Percentiles rank a stretch among this genome's conserved stretches.
phyloP scores from a whole-genome alignment of 2,888 invertebrate species.

The Desoria tigrina region DNA sequence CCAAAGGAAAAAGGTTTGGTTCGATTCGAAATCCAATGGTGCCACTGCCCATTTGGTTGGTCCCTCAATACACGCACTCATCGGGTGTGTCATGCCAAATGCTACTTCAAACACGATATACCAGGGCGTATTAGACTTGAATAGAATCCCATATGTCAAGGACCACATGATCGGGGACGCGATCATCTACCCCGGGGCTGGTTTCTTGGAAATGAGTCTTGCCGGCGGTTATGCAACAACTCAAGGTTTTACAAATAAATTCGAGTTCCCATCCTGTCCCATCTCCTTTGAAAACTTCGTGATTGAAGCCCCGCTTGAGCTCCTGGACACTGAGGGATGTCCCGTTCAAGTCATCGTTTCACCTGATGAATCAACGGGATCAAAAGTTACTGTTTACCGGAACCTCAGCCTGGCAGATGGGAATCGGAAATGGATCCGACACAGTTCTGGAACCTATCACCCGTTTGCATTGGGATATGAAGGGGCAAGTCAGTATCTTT shows the following conservation, averaged over 20 bases:
- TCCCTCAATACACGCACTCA: slow-evolving; percentile 32
- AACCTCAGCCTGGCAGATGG: not conserved
- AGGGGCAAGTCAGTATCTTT: too few species aligned
- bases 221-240: slow-evolving; percentile 24
- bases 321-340: not conserved
- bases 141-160: slow-evolving; percentile 21
- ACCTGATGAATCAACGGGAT: not conserved
- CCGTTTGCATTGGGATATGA: not conserved
- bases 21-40: not conserved
- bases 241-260: not conserved
- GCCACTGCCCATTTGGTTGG: not conserved
- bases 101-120: slow-evolving; percentile 25
- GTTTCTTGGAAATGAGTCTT: slow-evolving; percentile 19
- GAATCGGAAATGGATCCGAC: not conserved
- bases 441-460: not conserved
- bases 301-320: slow-evolving; percentile 30
- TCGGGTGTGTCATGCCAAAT: slow-evolving; percentile 31
- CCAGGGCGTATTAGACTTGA: slow-evolving; percentile 16
- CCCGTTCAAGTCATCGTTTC: not conserved
- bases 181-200: slow-evolving; percentile 6
- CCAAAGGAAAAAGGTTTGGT: slow-evolving; percentile 36
- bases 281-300: slow-evolving; percentile 28
- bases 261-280: slow-evolving; percentile 23
- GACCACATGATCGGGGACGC: not conserved
- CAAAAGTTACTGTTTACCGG: not conserved